Evolutionary conservation across 2,113 vertebrate genomes (phyloP), one percentile per base, ranked within the genome.

Genomic region (Mystacornis crossleyi): DNA sequence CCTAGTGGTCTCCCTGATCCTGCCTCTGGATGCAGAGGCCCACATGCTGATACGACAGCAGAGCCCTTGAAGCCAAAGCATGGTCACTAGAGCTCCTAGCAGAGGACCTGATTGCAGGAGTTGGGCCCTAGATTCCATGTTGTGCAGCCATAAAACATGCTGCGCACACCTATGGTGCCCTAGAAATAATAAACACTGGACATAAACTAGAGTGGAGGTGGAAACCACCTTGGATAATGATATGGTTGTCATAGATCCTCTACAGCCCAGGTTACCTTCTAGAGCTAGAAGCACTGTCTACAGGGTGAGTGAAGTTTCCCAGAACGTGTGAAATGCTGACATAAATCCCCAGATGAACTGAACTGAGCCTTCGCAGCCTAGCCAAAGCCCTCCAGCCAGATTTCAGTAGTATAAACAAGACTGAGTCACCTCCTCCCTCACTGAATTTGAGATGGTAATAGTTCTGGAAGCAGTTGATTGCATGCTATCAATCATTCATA

Each of bases 311-410:
- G 90, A 96, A 78, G 69, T 90, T 95, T 96, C 72, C 86, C 92
- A 90, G 88, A 86, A 89, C 0, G 17, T 83, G 93, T 86, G 82
- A 90, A 96, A 96, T 65, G 55, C 86, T 94, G 82, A 94, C 79
- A 77, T 62, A 92, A 90, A 94, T 77, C 82, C 93, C 81, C 95
- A 83, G 45, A 82, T 55, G 87, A 64, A 51, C 38, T 74, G 71
- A 83, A 89, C 43, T 65, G 75, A 96, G 72, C 48, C 65, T 94
- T 64, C 2, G 0, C 69, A 94, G 91, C 9, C 2, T 40, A 79
- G 83, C 67, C 88, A 96, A 92, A 94, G 72, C 79, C 93, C 61
- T 90, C 55, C 86, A 86, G 92, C 55, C 72, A 97, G 54, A 87
- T 80, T 87, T 89, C 74, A 36, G 53, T 24, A 78, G 61, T 34